These are phyloP conservation scores for Scolopax rusticola DNA, from an alignment of 2,797 vertebrate species.

Conservation along the genomic window DNA sequence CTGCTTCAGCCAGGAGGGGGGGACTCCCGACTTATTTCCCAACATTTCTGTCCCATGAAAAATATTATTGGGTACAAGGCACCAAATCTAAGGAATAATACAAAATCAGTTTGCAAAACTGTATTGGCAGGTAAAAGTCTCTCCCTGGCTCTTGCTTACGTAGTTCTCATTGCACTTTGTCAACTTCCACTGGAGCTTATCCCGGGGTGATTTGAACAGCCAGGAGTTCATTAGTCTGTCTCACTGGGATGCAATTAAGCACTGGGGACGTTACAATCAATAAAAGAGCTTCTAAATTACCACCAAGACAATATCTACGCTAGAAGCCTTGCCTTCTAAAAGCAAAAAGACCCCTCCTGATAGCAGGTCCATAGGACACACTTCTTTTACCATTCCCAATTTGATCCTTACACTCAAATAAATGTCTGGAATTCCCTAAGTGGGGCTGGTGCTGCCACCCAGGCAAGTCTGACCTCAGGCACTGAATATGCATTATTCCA, in stretches of 20 bases:
- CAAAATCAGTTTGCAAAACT: constrained; percentile 69
- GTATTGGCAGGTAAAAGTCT: constrained; percentile 48
- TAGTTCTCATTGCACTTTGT: constrained; percentile 13
- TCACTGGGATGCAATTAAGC: constrained; percentile 1
- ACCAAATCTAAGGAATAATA: constrained; percentile 73
- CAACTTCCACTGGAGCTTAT: background rate
- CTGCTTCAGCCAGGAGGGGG: constrained; percentile 30
- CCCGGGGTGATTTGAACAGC: background rate
- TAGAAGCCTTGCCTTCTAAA: constrained; percentile 43
- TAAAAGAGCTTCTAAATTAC: background rate
- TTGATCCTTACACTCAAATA: constrained; percentile 43
- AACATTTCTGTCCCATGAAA: constrained; percentile 61
- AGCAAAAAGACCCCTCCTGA: constrained; percentile 65
- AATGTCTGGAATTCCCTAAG: constrained; percentile 23
- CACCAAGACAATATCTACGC: background rate
- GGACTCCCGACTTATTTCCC: background rate
- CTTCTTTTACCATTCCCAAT: constrained; percentile 42
- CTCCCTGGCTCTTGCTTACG: background rate
- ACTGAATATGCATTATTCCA: background rate
- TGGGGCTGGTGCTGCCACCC: background rate
- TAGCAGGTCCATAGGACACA: constrained; percentile 75
- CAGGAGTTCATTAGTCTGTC: background rate
- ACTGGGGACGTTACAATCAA: constrained; percentile 51
- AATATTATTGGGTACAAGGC: constrained; percentile 74
- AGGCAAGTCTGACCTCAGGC: background rate